These are phyloP conservation scores for Mactromeris polynyma DNA, from an alignment of 2,888 invertebrate species.

Conservation along the genomic window DNA sequence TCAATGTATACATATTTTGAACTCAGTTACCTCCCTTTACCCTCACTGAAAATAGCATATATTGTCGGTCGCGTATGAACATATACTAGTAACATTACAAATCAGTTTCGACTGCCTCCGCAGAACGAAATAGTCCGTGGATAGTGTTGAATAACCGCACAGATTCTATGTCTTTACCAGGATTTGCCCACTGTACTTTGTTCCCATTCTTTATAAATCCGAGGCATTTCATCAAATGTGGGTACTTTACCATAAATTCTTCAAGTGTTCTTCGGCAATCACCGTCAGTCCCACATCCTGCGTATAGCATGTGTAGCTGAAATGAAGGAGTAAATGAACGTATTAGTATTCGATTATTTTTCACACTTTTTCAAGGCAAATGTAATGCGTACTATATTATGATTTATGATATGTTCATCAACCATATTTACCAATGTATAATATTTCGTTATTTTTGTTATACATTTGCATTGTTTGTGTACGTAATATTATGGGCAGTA, in stretches of 20 bases:
- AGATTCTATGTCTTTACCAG: slow-evolving; percentile 19
- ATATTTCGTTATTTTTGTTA: no score
- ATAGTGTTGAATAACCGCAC: background rate
- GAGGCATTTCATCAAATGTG: slow-evolving; percentile 34
- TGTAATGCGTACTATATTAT: no score
- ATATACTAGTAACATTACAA: background rate
- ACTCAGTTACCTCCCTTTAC: background rate
- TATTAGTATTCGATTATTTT: no score
- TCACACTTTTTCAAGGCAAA: no score
- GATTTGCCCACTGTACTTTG: slow-evolving; percentile 38
- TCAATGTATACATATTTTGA: background rate
- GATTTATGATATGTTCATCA: no score
- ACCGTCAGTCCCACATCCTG: slow-evolving; percentile 36
- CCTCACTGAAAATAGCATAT: background rate
- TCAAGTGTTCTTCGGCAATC: background rate
- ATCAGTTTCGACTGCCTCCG: slow-evolving; percentile 20
- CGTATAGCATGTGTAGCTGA: slow-evolving; percentile 38
- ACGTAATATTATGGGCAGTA: no score
- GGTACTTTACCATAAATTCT: slow-evolving; percentile 30
- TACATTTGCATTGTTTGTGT: no score
- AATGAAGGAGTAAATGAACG: background rate
- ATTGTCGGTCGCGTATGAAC: background rate
- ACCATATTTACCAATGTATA: no score
- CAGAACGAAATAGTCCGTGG: slow-evolving; percentile 28
- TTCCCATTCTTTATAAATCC: slow-evolving; percentile 24